phyloP scores from a whole-genome alignment of 2,113 vertebrate genomes.

The Oenanthe melanoleuca region DNA sequence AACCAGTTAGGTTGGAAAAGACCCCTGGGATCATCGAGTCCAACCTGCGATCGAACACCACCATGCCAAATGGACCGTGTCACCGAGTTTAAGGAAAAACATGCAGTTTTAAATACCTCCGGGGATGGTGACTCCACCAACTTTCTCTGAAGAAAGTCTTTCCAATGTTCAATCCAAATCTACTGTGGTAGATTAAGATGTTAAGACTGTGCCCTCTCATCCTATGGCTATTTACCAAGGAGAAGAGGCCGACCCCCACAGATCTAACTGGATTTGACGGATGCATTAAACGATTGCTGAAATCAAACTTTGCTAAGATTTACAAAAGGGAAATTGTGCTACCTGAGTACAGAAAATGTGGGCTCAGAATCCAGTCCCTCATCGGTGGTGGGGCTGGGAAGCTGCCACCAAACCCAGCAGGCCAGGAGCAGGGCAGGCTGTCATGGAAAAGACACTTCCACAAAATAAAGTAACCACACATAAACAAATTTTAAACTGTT shows the following conservation, averaged over 20 bases:
- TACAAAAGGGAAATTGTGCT: background rate
- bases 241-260: background rate
- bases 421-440: fast-evolving
- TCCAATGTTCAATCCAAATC: background rate
- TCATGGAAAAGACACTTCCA: fast-evolving
- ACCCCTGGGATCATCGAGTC: background rate
- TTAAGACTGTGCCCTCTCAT: background rate
- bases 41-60: background rate
- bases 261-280: background rate
- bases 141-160: background rate
- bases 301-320: background rate
- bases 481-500: background rate
- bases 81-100: background rate
- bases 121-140: background rate
- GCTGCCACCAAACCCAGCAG: background rate
- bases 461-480: too few relatives aligned
- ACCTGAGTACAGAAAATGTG: too few relatives aligned
- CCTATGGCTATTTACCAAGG: background rate
- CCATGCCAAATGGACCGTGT: background rate
- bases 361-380: fast-evolving
- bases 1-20: background rate
- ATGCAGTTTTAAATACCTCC: background rate
- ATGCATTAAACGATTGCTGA: background rate
- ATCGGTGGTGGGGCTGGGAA: fast-evolving
- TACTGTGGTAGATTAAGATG: too few relatives aligned